Percentiles rank a stretch among this genome's conserved stretches.
Conservation (phyloP, 2,797 vertebrate species). For the Epinephelus malabaricus region DNA sequence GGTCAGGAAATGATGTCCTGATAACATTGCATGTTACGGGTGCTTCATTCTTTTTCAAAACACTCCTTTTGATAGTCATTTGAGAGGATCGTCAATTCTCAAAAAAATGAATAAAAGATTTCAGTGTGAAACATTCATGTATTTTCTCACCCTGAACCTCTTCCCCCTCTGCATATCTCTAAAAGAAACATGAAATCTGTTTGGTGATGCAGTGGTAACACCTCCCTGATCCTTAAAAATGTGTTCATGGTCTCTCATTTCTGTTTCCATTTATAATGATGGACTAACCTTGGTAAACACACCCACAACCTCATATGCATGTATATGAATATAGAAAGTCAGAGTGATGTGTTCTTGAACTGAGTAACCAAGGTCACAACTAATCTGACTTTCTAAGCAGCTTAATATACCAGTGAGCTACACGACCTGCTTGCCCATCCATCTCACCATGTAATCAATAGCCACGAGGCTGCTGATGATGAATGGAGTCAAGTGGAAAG, state of each 20-base stretch:
- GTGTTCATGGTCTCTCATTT: constrained; percentile 1
- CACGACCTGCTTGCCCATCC: constrained; percentile 28
- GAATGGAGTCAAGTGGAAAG: constrained; percentile 42
- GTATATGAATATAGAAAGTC: constrained; percentile 15
- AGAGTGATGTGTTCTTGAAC: constrained; percentile 13
- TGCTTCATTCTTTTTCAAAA: too few species aligned
- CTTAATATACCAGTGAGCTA: constrained; percentile 43
- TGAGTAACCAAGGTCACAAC: constrained; percentile 29
- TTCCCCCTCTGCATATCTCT: not conserved
- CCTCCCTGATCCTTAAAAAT: constrained; percentile 13
- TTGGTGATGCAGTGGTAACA: not conserved
- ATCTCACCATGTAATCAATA: constrained; percentile 63
- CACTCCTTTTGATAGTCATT: too few species aligned
- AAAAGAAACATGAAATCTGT: not conserved
- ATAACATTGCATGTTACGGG: too few species aligned
- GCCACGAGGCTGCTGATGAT: constrained; percentile 27
- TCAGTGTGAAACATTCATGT: not conserved
- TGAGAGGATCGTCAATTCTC: too few species aligned
- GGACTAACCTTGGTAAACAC: constrained; percentile 26
- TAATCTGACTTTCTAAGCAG: constrained; percentile 40
- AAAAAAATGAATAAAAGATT: not conserved
- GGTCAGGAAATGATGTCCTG: too few species aligned
- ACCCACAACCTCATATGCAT: constrained; percentile 14
- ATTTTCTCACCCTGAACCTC: not conserved
- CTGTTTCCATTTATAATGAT: constrained; percentile 14